Evolutionary conservation across 2,797 vertebrate species (phyloP).

Genomic region (Allobates femoralis): DNA sequence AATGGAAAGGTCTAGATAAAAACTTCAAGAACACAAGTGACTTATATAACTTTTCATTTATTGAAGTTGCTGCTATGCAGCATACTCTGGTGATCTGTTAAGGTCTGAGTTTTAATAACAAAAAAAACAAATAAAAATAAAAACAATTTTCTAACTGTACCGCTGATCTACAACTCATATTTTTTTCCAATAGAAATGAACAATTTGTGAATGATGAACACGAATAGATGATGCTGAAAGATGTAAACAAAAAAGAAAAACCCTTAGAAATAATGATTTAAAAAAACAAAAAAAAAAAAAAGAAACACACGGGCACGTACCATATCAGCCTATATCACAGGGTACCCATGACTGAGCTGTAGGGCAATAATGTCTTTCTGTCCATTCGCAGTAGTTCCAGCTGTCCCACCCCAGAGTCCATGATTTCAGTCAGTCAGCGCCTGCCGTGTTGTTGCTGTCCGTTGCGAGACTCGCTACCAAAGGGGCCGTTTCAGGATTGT

Average conservation of each 20-base stretch:
- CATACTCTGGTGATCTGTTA: conserved; percentile 68
- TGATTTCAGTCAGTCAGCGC: background rate
- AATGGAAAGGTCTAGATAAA: background rate
- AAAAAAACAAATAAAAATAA: conserved; percentile 69
- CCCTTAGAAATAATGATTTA: background rate
- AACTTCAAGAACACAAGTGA: background rate
- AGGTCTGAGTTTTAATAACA: conserved; percentile 65
- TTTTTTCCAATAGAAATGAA: conserved; percentile 56
- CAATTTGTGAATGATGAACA: conserved; percentile 34
- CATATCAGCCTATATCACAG: conserved; percentile 71
- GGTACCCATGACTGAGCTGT: conserved; percentile 68
- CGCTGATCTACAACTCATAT: conserved; percentile 64
- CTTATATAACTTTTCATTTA: conserved; percentile 68
- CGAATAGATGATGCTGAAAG: conserved; percentile 62
- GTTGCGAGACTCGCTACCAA: background rate
- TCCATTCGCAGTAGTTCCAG: conserved; percentile 71
- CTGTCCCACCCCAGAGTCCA: conserved; percentile 28
- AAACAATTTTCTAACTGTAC: conserved; percentile 69
- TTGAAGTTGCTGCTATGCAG: conserved; percentile 73
- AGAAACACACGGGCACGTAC: conserved; percentile 65
- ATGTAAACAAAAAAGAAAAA: conserved; percentile 66
- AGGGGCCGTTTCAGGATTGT: conserved; percentile 44
- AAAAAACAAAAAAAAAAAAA: background rate
- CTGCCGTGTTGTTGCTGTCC: conserved; percentile 11
- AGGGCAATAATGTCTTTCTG: conserved; percentile 63